Percentiles rank a stretch among this genome's conserved stretches.
phyloP scores from a whole-genome alignment of 2,797 vertebrate species.

The Craterocephalus amniculus region DNA sequence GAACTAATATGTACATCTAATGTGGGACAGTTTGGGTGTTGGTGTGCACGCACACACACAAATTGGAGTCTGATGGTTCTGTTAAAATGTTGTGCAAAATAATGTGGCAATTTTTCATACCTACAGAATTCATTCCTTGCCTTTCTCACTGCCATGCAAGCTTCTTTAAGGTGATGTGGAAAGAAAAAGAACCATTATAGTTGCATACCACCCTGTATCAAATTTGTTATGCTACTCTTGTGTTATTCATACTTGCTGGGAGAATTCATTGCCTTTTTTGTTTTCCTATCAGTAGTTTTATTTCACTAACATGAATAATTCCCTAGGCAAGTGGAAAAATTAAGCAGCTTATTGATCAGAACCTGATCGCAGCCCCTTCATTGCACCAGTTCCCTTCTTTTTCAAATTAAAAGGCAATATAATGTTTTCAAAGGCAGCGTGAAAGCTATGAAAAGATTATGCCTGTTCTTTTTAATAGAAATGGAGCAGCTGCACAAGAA shows the following conservation, averaged over 20 bases:
- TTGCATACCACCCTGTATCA: conserved; percentile 40
- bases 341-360: conserved; percentile 61
- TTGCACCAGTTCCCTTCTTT: conserved; percentile 28
- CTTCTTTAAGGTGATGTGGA: conserved; percentile 16
- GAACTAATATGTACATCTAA: conserved; percentile 69
- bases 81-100: conserved; percentile 67
- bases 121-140: conserved; percentile 53
- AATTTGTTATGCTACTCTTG: conserved; percentile 24
- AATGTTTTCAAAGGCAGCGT: conserved; percentile 52
- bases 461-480: conserved; percentile 35
- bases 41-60: conserved; percentile 33
- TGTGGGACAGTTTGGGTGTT: conserved; percentile 49
- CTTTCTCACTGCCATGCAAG: conserved; percentile 19
- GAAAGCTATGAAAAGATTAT: conserved; percentile 40
- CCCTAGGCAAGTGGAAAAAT: conserved; percentile 39
- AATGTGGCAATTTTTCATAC: conserved; percentile 68
- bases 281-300: conserved; percentile 50
- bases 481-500: conserved; percentile 47
- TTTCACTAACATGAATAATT: conserved; percentile 57
- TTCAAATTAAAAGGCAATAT: conserved; percentile 16
- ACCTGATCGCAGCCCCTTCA: conserved; percentile 50
- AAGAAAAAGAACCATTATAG: conserved; percentile 32
- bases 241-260: conserved; percentile 38
- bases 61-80: conserved; percentile 67
- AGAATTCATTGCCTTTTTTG: conserved; percentile 36